A percentile compares a stretch with the other conserved stretches of the same genome.
These are phyloP conservation scores for Disparrhopalites patrizii DNA, from an alignment of 2,888 invertebrate species.

Conservation along the genomic window DNA sequence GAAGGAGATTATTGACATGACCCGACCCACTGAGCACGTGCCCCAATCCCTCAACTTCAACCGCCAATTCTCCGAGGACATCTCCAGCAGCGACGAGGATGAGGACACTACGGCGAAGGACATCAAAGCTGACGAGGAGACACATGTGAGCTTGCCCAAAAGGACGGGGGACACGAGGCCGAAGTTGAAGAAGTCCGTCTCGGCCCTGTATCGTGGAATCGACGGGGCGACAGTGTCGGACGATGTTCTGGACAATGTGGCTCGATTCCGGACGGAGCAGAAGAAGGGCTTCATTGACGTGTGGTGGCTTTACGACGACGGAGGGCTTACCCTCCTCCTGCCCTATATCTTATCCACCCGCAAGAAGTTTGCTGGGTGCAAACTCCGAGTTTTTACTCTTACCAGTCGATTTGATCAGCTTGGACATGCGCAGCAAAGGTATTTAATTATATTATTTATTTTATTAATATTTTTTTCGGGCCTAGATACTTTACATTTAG, in stretches of 20 bases:
- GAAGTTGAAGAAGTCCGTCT: slow-evolving; percentile 39
- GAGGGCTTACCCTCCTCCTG: slow-evolving; percentile 74
- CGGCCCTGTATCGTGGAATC: slow-evolving; percentile 51
- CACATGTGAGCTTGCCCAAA: slow-evolving; percentile 22
- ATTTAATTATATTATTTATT: too few relatives aligned
- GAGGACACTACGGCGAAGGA: slow-evolving; percentile 41
- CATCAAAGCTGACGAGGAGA: slow-evolving; percentile 20
- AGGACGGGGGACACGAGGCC: too few relatives aligned
- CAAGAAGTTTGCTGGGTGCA: slow-evolving; percentile 71
- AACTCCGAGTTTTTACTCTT: slow-evolving; percentile 74
- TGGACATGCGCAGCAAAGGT: slow-evolving; percentile 82
- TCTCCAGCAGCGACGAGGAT: slow-evolving; percentile 49
- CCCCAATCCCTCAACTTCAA: too few relatives aligned
- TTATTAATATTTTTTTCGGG: too few relatives aligned
- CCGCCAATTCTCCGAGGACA: too few relatives aligned
- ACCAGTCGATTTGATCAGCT: slow-evolving; percentile 73
- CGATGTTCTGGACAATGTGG: slow-evolving; percentile 53
- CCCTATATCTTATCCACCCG: slow-evolving; percentile 81
- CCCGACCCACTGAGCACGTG: slow-evolving; percentile 45
- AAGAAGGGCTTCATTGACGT: slow-evolving; percentile 56
- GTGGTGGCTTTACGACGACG: slow-evolving; percentile 58
- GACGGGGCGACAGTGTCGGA: slow-evolving; percentile 57
- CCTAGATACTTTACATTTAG: too few relatives aligned
- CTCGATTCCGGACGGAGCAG: slow-evolving; percentile 51
- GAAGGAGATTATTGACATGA: slow-evolving; percentile 43